Conservation (phyloP, 2,888 invertebrate species). For the Polydrusus cervinus region DNA sequence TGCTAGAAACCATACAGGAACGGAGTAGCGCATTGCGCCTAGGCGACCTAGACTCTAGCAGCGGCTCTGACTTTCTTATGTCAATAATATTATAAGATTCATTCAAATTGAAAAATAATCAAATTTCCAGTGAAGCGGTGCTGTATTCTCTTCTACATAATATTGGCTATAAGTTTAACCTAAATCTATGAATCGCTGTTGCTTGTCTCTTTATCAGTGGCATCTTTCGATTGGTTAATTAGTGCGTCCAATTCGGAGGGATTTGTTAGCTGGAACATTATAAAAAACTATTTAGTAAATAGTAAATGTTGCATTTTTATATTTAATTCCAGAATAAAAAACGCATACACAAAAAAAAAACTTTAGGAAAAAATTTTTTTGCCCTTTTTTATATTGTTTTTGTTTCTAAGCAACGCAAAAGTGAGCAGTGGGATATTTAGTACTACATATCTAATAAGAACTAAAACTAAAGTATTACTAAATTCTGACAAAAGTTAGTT, state of each 20-base stretch:
- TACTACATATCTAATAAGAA: too few relatives aligned
- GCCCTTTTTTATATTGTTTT: not conserved
- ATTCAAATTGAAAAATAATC: too few relatives aligned
- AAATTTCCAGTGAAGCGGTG: too few relatives aligned
- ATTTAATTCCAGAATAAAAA: not conserved
- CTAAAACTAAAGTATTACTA: too few relatives aligned
- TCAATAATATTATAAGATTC: not conserved
- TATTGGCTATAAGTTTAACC: too few relatives aligned
- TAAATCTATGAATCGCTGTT: conserved; percentile 24
- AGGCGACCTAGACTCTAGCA: too few relatives aligned
- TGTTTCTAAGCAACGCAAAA: conserved; percentile 10
- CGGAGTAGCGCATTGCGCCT: too few relatives aligned
- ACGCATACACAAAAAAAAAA: not conserved
- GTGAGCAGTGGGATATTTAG: too few relatives aligned
- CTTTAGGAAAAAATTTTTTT: not conserved
- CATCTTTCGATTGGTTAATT: conserved; percentile 68
- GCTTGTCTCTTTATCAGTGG: conserved; percentile 36
- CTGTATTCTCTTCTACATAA: too few relatives aligned
- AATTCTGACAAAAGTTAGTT: too few relatives aligned
- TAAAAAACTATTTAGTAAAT: conserved; percentile 7
- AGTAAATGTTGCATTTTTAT: not conserved
- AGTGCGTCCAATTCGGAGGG: conserved; percentile 76
- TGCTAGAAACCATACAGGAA: too few relatives aligned
- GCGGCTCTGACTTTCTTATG: not conserved
- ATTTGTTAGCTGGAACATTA: conserved; percentile 71